Conservation (phyloP, 2,113 vertebrate species). For the Myrmophylax atrothorax region DNA sequence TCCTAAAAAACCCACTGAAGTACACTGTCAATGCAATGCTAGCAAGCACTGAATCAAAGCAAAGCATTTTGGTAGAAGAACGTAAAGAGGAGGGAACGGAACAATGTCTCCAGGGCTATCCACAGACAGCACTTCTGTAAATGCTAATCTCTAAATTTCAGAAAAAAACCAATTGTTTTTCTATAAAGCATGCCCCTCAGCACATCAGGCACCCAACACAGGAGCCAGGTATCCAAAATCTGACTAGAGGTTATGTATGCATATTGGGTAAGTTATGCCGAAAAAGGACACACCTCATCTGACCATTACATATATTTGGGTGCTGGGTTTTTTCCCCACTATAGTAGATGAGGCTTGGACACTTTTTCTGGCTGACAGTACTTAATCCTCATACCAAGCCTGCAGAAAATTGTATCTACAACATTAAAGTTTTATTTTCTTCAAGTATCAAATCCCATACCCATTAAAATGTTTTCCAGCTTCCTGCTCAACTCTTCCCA, state of each 20-base stretch:
- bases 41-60: not conserved
- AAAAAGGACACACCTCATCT: not conserved
- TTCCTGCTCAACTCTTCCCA: not conserved
- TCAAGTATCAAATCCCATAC: conserved; percentile 4
- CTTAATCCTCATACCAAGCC: not conserved
- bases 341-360: not conserved
- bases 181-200: not conserved
- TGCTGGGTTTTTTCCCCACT: not conserved
- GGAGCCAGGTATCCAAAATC: not conserved
- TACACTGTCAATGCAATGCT: not conserved
- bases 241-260: not conserved
- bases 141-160: not conserved
- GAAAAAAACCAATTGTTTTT: not conserved
- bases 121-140: not conserved
- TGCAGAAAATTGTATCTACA: conserved; percentile 4
- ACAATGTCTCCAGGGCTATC: not conserved
- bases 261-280: not conserved
- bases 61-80: not conserved
- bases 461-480: conserved; percentile 26
- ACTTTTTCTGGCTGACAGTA: not conserved
- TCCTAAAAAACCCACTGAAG: not conserved
- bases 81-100: not conserved
- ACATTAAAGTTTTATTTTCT: conserved; percentile 20
- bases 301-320: not conserved
- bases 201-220: not conserved